Conservation (phyloP, 2,797 vertebrate species). For the Rhabdophis nuchalis region DNA sequence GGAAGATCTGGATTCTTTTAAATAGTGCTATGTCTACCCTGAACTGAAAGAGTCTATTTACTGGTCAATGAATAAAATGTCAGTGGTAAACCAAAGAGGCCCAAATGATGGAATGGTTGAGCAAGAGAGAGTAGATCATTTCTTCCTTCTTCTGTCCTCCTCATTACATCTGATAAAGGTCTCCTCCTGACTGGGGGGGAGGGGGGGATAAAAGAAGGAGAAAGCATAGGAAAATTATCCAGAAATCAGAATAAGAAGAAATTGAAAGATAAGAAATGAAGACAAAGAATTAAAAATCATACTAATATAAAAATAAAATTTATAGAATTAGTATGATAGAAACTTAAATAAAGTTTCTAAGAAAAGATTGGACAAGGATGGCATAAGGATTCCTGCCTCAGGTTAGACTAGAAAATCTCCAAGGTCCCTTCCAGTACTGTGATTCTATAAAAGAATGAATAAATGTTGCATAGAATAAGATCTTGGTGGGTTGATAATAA, state of each 20-base stretch:
- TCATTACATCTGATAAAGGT: background rate
- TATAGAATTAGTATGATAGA: background rate
- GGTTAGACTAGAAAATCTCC: background rate
- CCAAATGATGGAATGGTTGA: background rate
- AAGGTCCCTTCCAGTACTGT: background rate
- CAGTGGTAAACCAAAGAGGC: background rate
- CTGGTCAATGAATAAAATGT: background rate
- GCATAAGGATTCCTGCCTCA: background rate
- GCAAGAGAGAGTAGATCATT: background rate
- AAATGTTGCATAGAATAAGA: background rate
- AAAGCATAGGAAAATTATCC: background rate
- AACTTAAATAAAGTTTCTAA: background rate
- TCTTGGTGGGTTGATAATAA: background rate
- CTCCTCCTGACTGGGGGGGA: background rate
- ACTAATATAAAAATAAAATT: background rate
- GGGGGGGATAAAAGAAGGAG: background rate
- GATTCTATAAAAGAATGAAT: background rate
- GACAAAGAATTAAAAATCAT: background rate
- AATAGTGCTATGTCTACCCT: background rate
- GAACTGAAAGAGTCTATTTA: background rate
- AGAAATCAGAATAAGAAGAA: background rate
- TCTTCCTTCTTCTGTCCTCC: background rate
- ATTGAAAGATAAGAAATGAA: background rate
- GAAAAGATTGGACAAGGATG: background rate
- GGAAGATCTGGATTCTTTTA: background rate